Conservation (phyloP, 2,113 vertebrate genomes). For the Solea solea region DNA sequence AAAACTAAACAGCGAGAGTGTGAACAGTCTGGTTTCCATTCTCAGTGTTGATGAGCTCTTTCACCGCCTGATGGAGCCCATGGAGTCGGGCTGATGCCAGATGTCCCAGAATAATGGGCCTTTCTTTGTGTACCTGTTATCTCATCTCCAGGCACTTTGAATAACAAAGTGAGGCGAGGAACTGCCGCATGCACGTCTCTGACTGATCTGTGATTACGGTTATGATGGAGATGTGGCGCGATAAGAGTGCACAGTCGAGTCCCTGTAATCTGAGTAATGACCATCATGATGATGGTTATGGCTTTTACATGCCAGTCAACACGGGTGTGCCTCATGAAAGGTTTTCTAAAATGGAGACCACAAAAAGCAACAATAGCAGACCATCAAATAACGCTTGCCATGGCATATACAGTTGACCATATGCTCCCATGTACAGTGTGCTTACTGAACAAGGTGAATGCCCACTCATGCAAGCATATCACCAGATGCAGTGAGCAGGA, state of each 20-base stretch:
- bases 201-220: slow-evolving; percentile 29
- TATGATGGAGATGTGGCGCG: background rate
- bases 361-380: slow-evolving; percentile 3
- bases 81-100: slow-evolving; percentile 35
- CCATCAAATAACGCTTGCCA: background rate
- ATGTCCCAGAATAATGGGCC: slow-evolving; percentile 52
- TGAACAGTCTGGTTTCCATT: slow-evolving; percentile 56
- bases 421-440: no score
- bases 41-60: slow-evolving; percentile 45
- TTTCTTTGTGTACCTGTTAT: slow-evolving; percentile 58
- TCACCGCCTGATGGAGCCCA: slow-evolving; percentile 25
- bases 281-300: slow-evolving; percentile 7
- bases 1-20: slow-evolving; percentile 54
- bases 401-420: background rate
- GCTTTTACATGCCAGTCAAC: slow-evolving; percentile 11
- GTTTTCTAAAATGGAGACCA: background rate
- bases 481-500: no score
- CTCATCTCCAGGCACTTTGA: slow-evolving; percentile 22
- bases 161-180: slow-evolving; percentile 23
- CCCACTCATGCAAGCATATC: no score
- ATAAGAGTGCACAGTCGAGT: slow-evolving; percentile 13
- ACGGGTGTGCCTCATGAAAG: background rate
- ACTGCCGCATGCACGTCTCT: slow-evolving; percentile 1
- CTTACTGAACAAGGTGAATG: no score
- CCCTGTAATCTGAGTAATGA: slow-evolving; percentile 25